These are phyloP conservation scores for Stenchaetothrips biformis DNA, from an alignment of 2,888 invertebrate genomes.

Conservation along the genomic window DNA sequence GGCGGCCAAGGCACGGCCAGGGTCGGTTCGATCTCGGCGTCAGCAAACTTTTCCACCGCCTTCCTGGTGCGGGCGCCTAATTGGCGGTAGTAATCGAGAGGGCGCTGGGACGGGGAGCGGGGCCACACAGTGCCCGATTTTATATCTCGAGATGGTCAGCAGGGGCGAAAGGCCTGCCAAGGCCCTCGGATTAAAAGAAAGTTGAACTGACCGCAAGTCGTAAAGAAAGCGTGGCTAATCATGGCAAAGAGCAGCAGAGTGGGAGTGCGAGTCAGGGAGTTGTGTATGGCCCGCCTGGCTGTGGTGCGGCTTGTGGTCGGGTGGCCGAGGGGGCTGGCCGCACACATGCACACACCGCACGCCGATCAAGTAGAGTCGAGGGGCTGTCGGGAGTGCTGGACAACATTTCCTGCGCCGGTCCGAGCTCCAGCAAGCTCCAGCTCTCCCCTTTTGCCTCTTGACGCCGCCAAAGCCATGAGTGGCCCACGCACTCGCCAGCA, in stretches of 20 bases:
- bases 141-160: background rate
- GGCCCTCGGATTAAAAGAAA: conserved; percentile 13
- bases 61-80: background rate
- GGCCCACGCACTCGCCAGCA: background rate
- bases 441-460: background rate
- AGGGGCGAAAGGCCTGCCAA: background rate
- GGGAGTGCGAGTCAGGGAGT: background rate
- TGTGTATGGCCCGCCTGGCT: background rate
- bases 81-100: conserved; percentile 22
- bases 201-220: background rate
- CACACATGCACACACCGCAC: too few relatives aligned
- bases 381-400: background rate
- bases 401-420: background rate
- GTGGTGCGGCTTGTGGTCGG: background rate
- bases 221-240: background rate
- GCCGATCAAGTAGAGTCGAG: too few relatives aligned
- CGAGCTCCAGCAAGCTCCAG: background rate
- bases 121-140: background rate
- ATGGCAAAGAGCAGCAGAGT: background rate
- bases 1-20: background rate
- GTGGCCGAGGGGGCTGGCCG: too few relatives aligned
- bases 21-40: background rate
- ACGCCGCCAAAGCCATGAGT: background rate
- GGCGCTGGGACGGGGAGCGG: background rate
- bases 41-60: conserved; percentile 18